Conservation (phyloP, 2,797 vertebrate species). For the Catamblyrhynchus diadema region DNA sequence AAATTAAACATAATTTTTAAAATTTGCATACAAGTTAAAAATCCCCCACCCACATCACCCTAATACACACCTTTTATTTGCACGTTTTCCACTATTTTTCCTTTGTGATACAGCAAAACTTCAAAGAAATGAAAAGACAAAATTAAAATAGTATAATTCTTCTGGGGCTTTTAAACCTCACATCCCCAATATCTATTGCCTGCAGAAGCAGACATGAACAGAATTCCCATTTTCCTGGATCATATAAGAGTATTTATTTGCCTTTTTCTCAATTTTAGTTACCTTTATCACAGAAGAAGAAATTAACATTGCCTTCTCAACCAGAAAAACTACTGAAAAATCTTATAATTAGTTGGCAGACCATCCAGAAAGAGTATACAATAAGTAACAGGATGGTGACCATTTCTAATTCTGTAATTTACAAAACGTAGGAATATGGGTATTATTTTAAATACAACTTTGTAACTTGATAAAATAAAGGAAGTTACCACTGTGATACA, state of each 20-base stretch:
- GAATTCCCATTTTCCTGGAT: neutral
- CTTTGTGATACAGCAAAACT: neutral
- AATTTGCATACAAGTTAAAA: neutral
- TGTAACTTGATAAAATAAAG: neutral
- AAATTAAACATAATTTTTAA: neutral
- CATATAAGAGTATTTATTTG: neutral
- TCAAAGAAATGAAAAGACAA: neutral
- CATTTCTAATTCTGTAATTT: neutral
- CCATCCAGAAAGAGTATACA: accelerated
- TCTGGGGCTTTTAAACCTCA: neutral
- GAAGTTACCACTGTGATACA: neutral
- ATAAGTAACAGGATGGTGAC: neutral
- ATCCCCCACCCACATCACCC: accelerated
- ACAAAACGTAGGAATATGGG: neutral
- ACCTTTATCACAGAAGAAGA: neutral
- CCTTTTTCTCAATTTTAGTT: neutral
- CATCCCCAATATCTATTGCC: neutral
- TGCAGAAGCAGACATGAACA: neutral
- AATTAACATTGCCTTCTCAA: neutral
- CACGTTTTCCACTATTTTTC: neutral
- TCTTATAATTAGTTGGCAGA: neutral
- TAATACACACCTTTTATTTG: neutral
- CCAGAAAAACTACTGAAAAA: neutral
- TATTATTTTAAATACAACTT: neutral
- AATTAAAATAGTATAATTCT: neutral